These are phyloP conservation scores for Ploceus nigricollis DNA, from an alignment of 2,113 vertebrate species.

Conservation along the genomic window DNA sequence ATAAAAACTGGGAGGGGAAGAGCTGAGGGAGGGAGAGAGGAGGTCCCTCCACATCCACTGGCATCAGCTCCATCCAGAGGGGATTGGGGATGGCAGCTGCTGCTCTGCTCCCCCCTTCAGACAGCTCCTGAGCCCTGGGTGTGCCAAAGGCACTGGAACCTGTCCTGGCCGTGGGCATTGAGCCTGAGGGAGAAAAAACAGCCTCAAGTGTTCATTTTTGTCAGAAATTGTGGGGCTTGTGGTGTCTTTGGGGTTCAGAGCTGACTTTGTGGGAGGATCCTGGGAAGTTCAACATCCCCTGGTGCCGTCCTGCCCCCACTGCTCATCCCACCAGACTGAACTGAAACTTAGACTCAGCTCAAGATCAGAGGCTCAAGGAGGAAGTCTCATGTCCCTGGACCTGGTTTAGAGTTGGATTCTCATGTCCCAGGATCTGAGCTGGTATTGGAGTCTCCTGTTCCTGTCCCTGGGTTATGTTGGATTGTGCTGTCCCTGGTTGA, in stretches of 20 bases:
- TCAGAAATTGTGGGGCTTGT: neutral
- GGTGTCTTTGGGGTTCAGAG: neutral
- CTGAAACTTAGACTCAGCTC: neutral
- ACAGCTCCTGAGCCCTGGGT: neutral
- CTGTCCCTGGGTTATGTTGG: neutral
- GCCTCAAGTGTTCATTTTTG: neutral
- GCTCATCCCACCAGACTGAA: accelerated
- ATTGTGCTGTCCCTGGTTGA: neutral
- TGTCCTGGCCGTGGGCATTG: neutral
- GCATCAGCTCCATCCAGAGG: neutral
- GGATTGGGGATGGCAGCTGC: neutral
- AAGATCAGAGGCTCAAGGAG: neutral
- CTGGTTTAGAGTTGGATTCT: neutral
- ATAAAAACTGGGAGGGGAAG: neutral
- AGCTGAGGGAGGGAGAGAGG: neutral
- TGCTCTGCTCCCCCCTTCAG: neutral
- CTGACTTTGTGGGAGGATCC: neutral
- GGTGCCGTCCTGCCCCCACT: neutral
- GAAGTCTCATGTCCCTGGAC: neutral
- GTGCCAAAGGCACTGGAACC: neutral
- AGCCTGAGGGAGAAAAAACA: neutral
- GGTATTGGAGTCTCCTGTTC: too few species aligned
- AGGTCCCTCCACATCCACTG: accelerated
- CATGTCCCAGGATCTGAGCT: neutral
- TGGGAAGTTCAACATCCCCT: neutral